These are phyloP conservation scores for Panzeria rudis DNA, from an alignment of 2,888 invertebrate species.

Conservation along the genomic window DNA sequence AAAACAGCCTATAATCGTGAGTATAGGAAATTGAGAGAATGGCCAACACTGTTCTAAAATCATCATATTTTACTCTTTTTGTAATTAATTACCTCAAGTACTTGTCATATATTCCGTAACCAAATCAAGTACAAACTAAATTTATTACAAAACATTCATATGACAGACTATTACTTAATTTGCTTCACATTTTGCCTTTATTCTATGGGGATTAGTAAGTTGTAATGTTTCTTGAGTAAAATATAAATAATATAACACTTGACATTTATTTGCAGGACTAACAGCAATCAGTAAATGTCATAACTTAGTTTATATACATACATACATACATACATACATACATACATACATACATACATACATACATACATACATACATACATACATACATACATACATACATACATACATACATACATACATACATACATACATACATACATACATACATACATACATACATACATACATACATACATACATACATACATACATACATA, in stretches of 20 bases:
- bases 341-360: not conserved
- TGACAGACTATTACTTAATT: conserved; percentile 4
- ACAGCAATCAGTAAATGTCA: conserved; percentile 33
- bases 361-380: not conserved
- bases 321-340: not conserved
- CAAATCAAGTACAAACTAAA: not conserved
- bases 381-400: not conserved
- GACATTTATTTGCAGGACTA: conserved; percentile 16
- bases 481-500: too few species aligned
- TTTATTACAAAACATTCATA: not conserved
- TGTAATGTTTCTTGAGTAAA: not conserved
- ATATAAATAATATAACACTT: not conserved
- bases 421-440: not conserved
- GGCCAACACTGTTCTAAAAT: too few species aligned
- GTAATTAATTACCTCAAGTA: not conserved
- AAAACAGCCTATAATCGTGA: too few species aligned
- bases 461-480: too few species aligned
- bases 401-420: not conserved
- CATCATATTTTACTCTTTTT: not conserved
- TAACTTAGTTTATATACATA: conserved; percentile 1
- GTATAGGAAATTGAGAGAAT: too few species aligned
- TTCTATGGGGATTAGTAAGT: not conserved
- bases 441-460: too few species aligned
- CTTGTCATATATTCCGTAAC: not conserved
- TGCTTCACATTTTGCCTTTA: not conserved